A percentile compares a stretch with the other conserved stretches of the same genome.
These are phyloP conservation scores for Heterotis niloticus DNA, from an alignment of 2,113 vertebrate species.

Conservation along the genomic window DNA sequence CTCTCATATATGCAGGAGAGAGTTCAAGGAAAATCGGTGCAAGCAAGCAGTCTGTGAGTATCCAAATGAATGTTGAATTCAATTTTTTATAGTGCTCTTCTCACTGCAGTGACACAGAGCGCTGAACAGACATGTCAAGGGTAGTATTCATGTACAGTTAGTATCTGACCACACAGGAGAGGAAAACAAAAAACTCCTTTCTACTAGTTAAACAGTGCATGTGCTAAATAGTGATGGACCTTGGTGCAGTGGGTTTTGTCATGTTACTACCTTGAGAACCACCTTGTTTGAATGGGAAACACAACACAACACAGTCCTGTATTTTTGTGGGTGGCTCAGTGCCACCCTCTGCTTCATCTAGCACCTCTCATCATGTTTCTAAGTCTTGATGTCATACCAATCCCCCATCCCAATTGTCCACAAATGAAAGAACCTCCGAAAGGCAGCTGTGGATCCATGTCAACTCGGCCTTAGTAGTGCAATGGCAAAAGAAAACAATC, in stretches of 20 bases:
- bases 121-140: too few species aligned
- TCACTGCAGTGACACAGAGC: too few species aligned
- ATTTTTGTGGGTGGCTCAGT: not conserved
- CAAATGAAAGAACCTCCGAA: slow-evolving; percentile 1
- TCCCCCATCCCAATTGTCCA: not conserved
- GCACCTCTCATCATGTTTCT: not conserved
- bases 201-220: too few species aligned
- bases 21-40: slow-evolving; percentile 80
- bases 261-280: not conserved
- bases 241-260: not conserved
- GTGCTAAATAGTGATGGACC: slow-evolving; percentile 6
- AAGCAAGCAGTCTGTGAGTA: slow-evolving; percentile 84
- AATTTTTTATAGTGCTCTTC: too few species aligned
- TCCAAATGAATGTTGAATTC: slow-evolving; percentile 19
- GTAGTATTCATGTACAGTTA: too few species aligned
- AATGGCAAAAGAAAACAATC: slow-evolving; percentile 19
- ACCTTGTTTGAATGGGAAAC: not conserved
- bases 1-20: slow-evolving; percentile 71
- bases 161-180: too few species aligned
- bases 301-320: not conserved
- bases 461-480: slow-evolving; percentile 13
- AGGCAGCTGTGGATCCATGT: slow-evolving; percentile 16
- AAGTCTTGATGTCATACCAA: not conserved
- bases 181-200: too few species aligned
- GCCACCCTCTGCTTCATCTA: too few species aligned